Conservation (phyloP, 2,113 vertebrate species). For the Erythrocercus mccallii region DNA sequence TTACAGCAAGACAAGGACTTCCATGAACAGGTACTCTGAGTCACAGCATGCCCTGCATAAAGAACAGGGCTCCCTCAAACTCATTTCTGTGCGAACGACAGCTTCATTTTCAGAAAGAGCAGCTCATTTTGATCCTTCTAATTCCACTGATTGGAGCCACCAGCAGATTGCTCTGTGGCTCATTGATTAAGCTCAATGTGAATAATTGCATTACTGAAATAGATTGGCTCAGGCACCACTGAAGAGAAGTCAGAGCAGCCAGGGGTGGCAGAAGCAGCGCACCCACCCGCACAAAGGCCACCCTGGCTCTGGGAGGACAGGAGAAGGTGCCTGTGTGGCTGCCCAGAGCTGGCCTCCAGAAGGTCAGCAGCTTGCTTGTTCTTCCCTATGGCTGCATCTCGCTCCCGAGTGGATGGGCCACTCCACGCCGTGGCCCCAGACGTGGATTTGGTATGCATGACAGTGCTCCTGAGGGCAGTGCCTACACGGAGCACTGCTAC, state of each 20-base stretch:
- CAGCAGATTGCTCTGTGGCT: constrained; percentile 2
- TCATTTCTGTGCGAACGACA: background rate
- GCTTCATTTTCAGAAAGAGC: background rate
- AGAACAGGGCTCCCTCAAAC: background rate
- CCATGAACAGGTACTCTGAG: accelerated
- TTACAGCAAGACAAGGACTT: background rate
- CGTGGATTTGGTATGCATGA: constrained; percentile 1
- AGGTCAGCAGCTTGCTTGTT: background rate
- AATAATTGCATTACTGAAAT: constrained; percentile 11
- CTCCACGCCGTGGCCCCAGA: background rate
- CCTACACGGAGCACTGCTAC: background rate
- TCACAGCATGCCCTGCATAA: background rate
- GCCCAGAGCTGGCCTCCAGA: background rate
- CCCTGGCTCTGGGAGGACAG: background rate
- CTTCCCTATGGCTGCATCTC: background rate
- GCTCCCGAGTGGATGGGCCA: background rate
- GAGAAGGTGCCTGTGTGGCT: background rate
- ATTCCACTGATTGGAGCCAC: constrained; percentile 34
- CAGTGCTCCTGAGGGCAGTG: background rate
- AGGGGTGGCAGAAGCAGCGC: background rate
- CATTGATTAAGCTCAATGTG: background rate
- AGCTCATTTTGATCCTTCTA: constrained; percentile 24
- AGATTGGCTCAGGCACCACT: background rate
- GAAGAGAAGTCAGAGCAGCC: background rate
- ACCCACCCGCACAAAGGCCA: background rate